Base-by-base conservation (phyloP, 1,140 invertebrate species). In the Lepidostoma basale region DNA sequence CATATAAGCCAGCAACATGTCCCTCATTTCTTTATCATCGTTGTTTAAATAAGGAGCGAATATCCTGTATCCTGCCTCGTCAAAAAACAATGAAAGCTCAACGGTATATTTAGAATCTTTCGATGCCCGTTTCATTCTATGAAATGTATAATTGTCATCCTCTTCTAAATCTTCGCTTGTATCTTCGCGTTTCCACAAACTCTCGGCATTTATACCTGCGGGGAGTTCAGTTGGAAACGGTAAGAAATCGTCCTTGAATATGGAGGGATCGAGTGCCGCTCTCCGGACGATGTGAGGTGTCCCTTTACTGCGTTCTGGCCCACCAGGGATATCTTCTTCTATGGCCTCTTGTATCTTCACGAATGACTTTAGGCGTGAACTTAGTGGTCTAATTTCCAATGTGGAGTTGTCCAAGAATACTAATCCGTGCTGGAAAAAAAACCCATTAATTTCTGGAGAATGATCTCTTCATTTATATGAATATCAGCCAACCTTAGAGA, bases 1-100 rank as follows among this genome's bases (percentile, higher is more conserved):
- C 40, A 92, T 83, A 72, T 91, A 92, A 12, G 89, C 90, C 5
- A 92, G 76, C 1, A 92, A 75, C 87, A 92, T 88, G 75, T 92
- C 87, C 20, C 86, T 81, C 3, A 92, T 76, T 72, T 88, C 85
- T 18, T 77, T 78, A 36, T 90, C 88, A 74, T 89, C 84, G 59
- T 85, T 82, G 47, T 86, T 82, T 25, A 91, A 85, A 73, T 85
- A 88, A 1, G 89, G 88, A n/a, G 86, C 77, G 74, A 92, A 91
- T 1, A 88, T 82, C 74, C 85, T 86, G 70, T 91, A 91, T 0
- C 83, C 90, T 3, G 88, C 83, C 74, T 89, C 87, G 72, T 92
- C 91, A 60, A 92, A 86, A 76, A 92, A 92, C n/a, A 92, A 74
- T 0, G 88, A 89, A 20, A 90, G 73, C 75, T 92, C 89, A 23